Evolutionary conservation across 2,888 invertebrate genomes (phyloP), one percentile per base, ranked within the genome.

Genomic region (Agriopis aurantiaria): DNA sequence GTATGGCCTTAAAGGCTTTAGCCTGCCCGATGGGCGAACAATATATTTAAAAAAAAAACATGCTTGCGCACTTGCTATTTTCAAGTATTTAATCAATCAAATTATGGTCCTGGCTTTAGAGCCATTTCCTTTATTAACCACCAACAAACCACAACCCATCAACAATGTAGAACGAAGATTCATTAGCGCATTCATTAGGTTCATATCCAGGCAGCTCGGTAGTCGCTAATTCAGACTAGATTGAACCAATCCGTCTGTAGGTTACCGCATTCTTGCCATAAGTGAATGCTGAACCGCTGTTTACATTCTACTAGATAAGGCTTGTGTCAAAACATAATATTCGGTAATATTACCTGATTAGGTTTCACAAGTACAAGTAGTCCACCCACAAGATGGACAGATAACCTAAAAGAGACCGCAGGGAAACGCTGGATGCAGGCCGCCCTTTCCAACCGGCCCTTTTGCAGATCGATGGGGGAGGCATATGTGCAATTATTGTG

Each of bases 191-290:
- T 70, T 69, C 46, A 60, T 72, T 73, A 73, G 65, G 0, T 65
- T 60, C 48, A 57, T 46, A 59, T 63, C 41, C 12, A 58, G 14
- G 49, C 33, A 48, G 59, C 40, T 61, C 60, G 46, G 71, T 68
- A 67, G 72, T 73, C 71, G 68, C 72, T 80, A 84, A 82, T 83
- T 81, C 76, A 70, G 74, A 80, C 69, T 73, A 78, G 77, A 85
- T 85, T 84, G 17, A 23, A 23, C 17, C 17, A 80, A 84, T 85
- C 78, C 76, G 77, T 84, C 82, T 79, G 58, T 51, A 56, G 10
- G 6, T 58, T n/a, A 14, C 66, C 55, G 61, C 49, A 69, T 71
- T 74, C 75, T 64, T 72, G 66, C 72, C 71, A 74, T 71, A 68
- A 75, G 46, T 72, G 69, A 71, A 64, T 71, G 14, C 12, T 41